phyloP scores from a whole-genome alignment of 2,797 vertebrate species.

The Danio aesculapii region DNA sequence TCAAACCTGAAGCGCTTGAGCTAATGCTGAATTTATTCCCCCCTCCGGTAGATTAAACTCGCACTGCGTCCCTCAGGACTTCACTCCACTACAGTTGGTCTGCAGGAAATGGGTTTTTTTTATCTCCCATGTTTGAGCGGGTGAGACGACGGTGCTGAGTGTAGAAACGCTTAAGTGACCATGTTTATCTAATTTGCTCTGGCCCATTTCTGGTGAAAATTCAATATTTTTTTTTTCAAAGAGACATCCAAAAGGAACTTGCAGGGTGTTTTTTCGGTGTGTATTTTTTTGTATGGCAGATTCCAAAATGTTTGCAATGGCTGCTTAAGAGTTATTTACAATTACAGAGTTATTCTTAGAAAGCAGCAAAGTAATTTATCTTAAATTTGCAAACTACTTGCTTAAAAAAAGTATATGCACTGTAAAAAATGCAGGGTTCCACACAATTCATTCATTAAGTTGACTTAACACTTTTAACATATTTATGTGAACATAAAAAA shows the following conservation, averaged over 20 bases:
- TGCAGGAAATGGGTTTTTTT: constrained; percentile 55
- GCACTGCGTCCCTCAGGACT: constrained; percentile 55
- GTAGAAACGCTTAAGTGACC: constrained; percentile 35
- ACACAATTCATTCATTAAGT: no score
- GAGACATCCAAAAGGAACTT: background rate
- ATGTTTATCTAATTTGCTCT: constrained; percentile 56
- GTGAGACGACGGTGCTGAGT: constrained; percentile 41
- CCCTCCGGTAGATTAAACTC: constrained; percentile 72
- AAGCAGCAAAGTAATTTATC: background rate
- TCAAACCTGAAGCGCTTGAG: constrained; percentile 44
- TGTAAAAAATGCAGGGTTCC: no score
- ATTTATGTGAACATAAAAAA: no score
- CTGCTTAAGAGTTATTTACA: background rate
- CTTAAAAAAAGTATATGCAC: no score
- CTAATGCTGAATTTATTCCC: constrained; percentile 63
- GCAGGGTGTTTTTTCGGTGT: background rate
- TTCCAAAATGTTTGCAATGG: background rate
- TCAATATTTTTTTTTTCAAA: constrained; percentile 22
- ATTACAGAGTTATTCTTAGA: background rate
- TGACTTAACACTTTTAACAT: no score
- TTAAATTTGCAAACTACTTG: no score
- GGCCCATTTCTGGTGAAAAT: constrained; percentile 50
- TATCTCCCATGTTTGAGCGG: constrained; percentile 54
- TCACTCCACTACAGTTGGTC: constrained; percentile 63
- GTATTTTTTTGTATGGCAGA: background rate